phyloP scores from a whole-genome alignment of 1,140 invertebrate genomes.

The Dendrolimus punctatus region DNA sequence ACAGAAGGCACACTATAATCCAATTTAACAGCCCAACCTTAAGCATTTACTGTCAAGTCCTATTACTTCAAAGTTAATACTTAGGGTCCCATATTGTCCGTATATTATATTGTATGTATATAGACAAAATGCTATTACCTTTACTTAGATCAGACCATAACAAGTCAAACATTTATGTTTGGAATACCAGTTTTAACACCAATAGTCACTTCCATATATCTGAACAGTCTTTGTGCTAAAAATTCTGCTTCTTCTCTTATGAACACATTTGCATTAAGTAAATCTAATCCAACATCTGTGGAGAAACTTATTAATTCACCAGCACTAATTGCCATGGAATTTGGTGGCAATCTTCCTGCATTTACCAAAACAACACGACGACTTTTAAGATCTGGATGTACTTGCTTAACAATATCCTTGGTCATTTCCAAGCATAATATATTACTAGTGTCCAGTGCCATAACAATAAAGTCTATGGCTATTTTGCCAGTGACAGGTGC shows the following conservation, averaged over 20 bases:
- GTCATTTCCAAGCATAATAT: constrained; percentile 56
- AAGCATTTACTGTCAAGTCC: too few relatives aligned
- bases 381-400: constrained; percentile 48
- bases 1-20: too few relatives aligned
- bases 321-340: constrained; percentile 46
- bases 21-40: too few relatives aligned
- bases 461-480: constrained; percentile 50
- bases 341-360: constrained; percentile 40
- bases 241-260: constrained; percentile 33
- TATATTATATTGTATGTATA: too few relatives aligned
- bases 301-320: constrained; percentile 49
- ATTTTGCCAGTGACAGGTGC: constrained; percentile 46
- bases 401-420: constrained; percentile 35
- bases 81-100: too few relatives aligned
- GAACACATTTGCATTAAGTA: constrained; percentile 50
- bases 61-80: too few relatives aligned
- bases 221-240: constrained; percentile 43
- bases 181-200: constrained; percentile 57
- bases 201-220: constrained; percentile 52
- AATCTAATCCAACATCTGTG: constrained; percentile 43
- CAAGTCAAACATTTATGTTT: constrained; percentile 49
- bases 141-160: not conserved
- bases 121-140: too few relatives aligned
- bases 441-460: constrained; percentile 53
- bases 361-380: constrained; percentile 53